Conservation (phyloP, 2,797 vertebrate species). For the Lycodopsis pacificus region DNA sequence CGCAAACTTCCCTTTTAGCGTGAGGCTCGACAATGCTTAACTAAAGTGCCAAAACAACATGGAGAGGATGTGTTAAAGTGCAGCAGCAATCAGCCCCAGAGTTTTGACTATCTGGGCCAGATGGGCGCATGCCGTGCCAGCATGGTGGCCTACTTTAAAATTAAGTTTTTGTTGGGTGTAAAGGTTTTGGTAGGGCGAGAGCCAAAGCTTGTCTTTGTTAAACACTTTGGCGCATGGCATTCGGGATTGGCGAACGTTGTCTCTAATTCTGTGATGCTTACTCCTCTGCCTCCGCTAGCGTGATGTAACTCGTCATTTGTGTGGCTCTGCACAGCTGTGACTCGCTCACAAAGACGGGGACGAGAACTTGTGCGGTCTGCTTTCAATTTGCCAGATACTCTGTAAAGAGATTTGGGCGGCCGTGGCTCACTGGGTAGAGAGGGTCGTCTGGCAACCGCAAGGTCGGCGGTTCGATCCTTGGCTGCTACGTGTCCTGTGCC, state of each 20-base stretch:
- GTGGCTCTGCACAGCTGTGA: constrained; percentile 3
- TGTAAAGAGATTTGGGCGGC: no score
- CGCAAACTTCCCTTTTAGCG: constrained; percentile 52
- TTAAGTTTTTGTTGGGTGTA: constrained; percentile 52
- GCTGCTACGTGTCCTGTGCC: no score
- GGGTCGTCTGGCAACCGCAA: no score
- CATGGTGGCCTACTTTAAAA: constrained; percentile 45
- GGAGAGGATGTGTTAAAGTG: constrained; percentile 57
- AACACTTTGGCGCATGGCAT: constrained; percentile 29
- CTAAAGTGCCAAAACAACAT: constrained; percentile 66
- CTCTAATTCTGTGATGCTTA: constrained; percentile 3
- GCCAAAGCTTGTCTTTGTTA: constrained; percentile 50
- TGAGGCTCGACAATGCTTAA: constrained; percentile 45
- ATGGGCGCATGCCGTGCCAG: constrained; percentile 53
- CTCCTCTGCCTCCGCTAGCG: not conserved
- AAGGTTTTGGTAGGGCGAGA: constrained; percentile 47
- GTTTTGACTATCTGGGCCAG: constrained; percentile 46
- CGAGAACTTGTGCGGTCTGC: not conserved
- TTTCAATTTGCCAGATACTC: not conserved
- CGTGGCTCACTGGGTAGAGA: no score
- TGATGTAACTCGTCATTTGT: not conserved
- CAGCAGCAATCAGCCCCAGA: constrained; percentile 37
- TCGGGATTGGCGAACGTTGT: constrained; percentile 3
- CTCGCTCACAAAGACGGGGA: not conserved
- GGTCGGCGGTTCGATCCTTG: no score